These are phyloP conservation scores for Eilema depressum DNA, from an alignment of 2,888 invertebrate genomes.

Conservation along the genomic window DNA sequence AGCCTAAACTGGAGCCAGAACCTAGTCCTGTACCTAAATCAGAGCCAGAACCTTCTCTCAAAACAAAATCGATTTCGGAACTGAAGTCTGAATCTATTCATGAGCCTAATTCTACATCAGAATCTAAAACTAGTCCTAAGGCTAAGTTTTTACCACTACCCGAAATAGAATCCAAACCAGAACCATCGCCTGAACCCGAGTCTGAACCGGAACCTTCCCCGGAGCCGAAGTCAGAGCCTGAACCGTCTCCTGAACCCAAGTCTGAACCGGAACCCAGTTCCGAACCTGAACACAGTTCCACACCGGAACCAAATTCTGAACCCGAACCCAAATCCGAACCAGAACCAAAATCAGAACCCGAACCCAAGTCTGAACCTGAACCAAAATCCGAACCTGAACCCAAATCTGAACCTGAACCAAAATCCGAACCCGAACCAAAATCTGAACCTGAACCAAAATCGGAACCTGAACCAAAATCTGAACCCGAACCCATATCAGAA, in stretches of 20 bases:
- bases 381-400: slow-evolving; percentile 81
- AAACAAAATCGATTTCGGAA: slow-evolving; percentile 65
- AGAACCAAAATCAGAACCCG: slow-evolving; percentile 77
- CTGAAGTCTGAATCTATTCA: slow-evolving; percentile 47
- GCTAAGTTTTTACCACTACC: slow-evolving; percentile 40
- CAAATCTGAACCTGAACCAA: slow-evolving; percentile 76
- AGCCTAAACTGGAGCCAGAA: slow-evolving; percentile 75
- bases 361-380: slow-evolving; percentile 67
- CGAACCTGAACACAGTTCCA: slow-evolving; percentile 41
- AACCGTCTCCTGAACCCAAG: slow-evolving; percentile 49
- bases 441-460: slow-evolving; percentile 78
- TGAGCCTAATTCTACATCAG: slow-evolving; percentile 39
- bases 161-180: slow-evolving; percentile 53
- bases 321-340: slow-evolving; percentile 78
- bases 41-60: slow-evolving; percentile 68
- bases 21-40: slow-evolving; percentile 72
- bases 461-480: slow-evolving; percentile 77
- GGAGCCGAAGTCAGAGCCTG: slow-evolving; percentile 69
- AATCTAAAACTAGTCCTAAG: slow-evolving; percentile 46
- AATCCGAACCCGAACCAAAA: slow-evolving; percentile 76
- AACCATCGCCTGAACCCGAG: slow-evolving; percentile 58
- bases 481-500: slow-evolving; percentile 69
- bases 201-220: slow-evolving; percentile 66
- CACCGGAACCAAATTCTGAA: slow-evolving; percentile 57
- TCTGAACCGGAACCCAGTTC: slow-evolving; percentile 43